These are phyloP conservation scores for Cryptomyrus ogoouensis DNA, from an alignment of 2,113 vertebrate species.

Conservation along the genomic window DNA sequence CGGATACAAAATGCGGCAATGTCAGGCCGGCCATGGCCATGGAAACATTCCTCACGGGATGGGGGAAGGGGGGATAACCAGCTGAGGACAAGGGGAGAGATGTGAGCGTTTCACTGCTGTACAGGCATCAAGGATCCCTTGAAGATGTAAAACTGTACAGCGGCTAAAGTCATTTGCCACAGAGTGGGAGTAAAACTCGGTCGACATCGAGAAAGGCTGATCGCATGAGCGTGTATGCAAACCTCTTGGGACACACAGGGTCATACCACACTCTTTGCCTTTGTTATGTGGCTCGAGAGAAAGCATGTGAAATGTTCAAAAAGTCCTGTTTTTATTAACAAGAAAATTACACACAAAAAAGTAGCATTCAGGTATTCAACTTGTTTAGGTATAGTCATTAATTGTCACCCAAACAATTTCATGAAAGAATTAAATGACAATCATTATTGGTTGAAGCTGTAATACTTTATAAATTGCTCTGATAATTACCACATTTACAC, in stretches of 20 bases:
- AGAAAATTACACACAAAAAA: background rate
- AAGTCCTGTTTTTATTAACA: background rate
- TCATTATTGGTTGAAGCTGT: background rate
- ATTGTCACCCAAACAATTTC: background rate
- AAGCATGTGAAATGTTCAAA: background rate
- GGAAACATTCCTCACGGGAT: slow-evolving; percentile 30
- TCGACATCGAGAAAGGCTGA: background rate
- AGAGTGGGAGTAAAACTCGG: background rate
- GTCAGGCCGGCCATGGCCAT: slow-evolving; percentile 28
- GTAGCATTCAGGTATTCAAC: background rate
- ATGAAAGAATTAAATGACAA: background rate
- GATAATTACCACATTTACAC: background rate
- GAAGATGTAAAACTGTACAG: background rate
- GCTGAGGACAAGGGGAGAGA: background rate
- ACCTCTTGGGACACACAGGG: background rate
- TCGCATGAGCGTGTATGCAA: background rate
- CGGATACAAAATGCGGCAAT: slow-evolving; percentile 29
- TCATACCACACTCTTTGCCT: background rate
- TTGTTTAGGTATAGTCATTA: background rate
- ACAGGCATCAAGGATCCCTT: background rate
- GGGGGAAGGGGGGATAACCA: background rate
- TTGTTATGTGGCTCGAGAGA: background rate
- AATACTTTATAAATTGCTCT: background rate
- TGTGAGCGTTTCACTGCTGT: background rate
- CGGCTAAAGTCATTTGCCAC: background rate